These are phyloP conservation scores for Anisognathus igniventris DNA, from an alignment of 2,797 vertebrate species.

Conservation along the genomic window DNA sequence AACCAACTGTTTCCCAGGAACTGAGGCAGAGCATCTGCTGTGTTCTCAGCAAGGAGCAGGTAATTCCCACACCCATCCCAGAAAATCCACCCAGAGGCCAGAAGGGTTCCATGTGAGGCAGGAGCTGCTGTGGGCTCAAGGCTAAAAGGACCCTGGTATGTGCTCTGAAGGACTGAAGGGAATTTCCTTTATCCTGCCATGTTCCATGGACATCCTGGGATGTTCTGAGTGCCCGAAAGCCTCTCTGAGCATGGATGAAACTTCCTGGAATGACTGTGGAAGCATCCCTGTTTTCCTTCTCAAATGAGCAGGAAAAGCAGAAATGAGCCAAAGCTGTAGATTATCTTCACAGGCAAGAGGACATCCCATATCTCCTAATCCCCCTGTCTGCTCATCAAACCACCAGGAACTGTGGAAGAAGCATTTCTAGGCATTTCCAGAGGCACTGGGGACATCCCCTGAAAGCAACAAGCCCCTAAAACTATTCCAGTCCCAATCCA, in stretches of 20 bases:
- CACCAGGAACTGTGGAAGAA: background rate
- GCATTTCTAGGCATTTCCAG: background rate
- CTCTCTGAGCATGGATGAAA: background rate
- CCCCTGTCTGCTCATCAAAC: background rate
- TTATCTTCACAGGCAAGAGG: background rate
- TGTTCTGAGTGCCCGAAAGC: background rate
- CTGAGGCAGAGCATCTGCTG: background rate
- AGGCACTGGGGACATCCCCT: background rate
- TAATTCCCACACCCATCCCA: background rate
- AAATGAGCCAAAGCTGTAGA: background rate
- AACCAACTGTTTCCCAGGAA: background rate
- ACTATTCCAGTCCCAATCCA: rapidly evolving
- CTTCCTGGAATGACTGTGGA: background rate
- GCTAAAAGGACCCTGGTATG: rapidly evolving
- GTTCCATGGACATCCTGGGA: background rate
- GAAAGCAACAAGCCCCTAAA: background rate
- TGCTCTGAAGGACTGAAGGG: background rate
- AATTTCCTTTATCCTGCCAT: background rate
- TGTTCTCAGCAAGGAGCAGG: rapidly evolving
- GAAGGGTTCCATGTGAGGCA: rapidly evolving
- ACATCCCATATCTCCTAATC: background rate
- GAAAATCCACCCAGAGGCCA: rapidly evolving
- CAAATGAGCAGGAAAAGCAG: background rate
- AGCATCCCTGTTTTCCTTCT: background rate
- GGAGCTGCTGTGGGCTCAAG: background rate